Conservation (phyloP, 2,888 invertebrate species). For the Anthophora plumipes region DNA sequence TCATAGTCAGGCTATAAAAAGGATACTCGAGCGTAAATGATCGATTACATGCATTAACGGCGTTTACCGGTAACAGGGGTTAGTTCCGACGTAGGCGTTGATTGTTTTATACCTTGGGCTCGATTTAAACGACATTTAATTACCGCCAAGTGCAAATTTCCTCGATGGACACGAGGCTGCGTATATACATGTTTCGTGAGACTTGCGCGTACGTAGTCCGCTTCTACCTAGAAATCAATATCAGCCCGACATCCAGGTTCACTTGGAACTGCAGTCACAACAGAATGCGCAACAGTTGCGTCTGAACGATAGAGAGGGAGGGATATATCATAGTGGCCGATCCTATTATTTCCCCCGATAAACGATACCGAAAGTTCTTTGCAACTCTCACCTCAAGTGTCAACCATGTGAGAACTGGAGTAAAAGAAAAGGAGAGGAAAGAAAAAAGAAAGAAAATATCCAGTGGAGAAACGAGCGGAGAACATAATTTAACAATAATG, state of each 20-base stretch:
- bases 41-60: constrained; percentile 9
- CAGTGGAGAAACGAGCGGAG: too few relatives aligned
- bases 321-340: constrained; percentile 23
- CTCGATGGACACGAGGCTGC: constrained; percentile 24
- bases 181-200: constrained; percentile 41
- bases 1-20: neutral
- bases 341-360: constrained; percentile 18
- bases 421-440: neutral
- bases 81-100: constrained; percentile 11
- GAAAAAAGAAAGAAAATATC: neutral
- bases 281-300: constrained; percentile 80
- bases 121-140: constrained; percentile 61
- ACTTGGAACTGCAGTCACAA: constrained; percentile 67
- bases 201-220: constrained; percentile 76
- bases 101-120: constrained; percentile 31
- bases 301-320: constrained; percentile 50
- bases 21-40: neutral
- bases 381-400: neutral
- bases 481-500: too few relatives aligned
- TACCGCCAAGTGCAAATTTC: constrained; percentile 55
- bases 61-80: neutral
- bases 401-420: constrained; percentile 19
- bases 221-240: constrained; percentile 78
- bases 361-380: constrained; percentile 31
- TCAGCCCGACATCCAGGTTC: constrained; percentile 72